Evolutionary conservation across 2,888 invertebrate genomes (phyloP).

Genomic region (Hyppa rectilinea): DNA sequence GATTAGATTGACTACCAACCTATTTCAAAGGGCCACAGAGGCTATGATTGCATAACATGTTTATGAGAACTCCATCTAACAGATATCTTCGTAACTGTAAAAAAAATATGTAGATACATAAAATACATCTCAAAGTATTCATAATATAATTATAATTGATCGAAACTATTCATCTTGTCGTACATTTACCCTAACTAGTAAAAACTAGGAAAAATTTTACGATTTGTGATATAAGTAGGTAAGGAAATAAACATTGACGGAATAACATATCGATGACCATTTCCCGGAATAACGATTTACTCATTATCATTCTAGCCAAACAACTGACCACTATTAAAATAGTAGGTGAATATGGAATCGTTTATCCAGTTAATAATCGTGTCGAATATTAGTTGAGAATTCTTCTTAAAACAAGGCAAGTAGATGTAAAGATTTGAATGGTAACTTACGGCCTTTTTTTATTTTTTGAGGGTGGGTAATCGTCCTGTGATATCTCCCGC

Average conservation of each 20-base stretch:
- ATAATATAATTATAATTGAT: constrained; percentile 31
- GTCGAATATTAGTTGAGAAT: constrained; percentile 16
- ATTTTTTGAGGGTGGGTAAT: no score
- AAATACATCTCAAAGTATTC: constrained; percentile 4
- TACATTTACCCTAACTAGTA: no score
- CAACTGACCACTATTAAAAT: constrained; percentile 50
- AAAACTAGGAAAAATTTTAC: constrained; percentile 30
- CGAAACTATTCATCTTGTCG: constrained; percentile 38
- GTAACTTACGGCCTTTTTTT: neutral
- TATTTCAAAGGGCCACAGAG: constrained; percentile 11
- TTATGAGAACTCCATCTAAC: constrained; percentile 36
- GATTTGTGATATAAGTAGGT: constrained; percentile 11
- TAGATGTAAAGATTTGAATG: neutral
- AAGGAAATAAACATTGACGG: constrained; percentile 45
- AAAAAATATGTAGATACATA: constrained; percentile 5
- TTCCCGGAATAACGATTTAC: constrained; percentile 54
- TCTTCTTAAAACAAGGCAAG: neutral
- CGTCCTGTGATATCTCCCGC: no score
- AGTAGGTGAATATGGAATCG: constrained; percentile 41
- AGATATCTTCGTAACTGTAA: constrained; percentile 33
- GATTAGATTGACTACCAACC: neutral
- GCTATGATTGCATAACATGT: constrained; percentile 27
- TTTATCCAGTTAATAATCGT: constrained; percentile 8
- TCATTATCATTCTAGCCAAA: constrained; percentile 60
- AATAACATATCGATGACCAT: constrained; percentile 51